Evolutionary conservation across 64 coral and sea anemone species (phyloP).

Genomic region (Pachyseris speciosa): DNA sequence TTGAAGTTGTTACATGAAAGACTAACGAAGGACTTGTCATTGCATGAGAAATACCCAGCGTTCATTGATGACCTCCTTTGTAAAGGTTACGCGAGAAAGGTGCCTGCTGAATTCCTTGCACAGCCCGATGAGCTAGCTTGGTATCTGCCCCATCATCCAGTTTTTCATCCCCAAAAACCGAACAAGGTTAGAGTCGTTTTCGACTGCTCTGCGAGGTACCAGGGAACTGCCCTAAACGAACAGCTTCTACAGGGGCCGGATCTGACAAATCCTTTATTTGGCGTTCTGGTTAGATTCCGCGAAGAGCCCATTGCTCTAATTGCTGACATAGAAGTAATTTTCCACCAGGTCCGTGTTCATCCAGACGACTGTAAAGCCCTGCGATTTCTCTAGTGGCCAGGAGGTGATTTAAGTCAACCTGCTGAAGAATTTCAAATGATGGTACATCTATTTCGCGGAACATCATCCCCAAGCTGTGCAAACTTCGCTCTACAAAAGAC

Average conservation of each 20-base stretch:
- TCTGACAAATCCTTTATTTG: constrained; percentile 3
- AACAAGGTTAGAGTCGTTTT: neutral
- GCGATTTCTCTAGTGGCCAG: constrained; percentile 10
- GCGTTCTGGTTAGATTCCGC: neutral
- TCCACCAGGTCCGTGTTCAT: neutral
- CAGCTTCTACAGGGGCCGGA: too few species aligned
- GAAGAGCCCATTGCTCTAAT: too few species aligned
- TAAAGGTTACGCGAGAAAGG: constrained; percentile 9
- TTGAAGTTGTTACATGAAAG: neutral
- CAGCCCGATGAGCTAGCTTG: neutral
- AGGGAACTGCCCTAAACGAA: neutral
- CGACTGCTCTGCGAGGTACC: neutral
- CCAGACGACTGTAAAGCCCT: neutral
- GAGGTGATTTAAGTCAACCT: neutral
- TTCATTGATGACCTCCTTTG: neutral
- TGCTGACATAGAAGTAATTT: neutral
- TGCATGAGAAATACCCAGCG: neutral
- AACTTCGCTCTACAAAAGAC: neutral
- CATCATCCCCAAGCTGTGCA: constrained; percentile 3
- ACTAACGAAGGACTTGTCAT: neutral
- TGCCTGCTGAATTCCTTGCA: neutral
- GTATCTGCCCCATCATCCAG: constrained; percentile 40
- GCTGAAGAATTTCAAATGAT: neutral
- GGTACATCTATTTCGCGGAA: constrained; percentile 1
- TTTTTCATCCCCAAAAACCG: constrained; percentile 16